A percentile compares a stretch with the other conserved stretches of the same genome.
Conservation (phyloP, 2,113 vertebrate species). For the Mustela nigripes region DNA sequence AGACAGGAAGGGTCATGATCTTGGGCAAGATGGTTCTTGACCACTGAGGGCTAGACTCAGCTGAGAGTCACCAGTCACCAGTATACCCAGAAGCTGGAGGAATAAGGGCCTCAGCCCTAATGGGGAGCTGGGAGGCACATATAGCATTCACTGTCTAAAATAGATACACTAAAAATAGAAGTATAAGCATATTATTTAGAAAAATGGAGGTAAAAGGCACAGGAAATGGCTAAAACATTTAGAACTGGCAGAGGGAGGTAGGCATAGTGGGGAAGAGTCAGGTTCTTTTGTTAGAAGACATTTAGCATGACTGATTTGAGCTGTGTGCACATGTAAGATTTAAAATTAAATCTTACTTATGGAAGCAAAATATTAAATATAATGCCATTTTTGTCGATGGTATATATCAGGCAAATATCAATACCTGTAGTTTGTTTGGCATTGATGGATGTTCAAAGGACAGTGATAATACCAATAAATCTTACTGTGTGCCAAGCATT, state of each 20-base stretch:
- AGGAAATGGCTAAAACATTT: neutral
- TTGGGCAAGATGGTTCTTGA: neutral
- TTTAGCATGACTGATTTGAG: slow-evolving; percentile 38
- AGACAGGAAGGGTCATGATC: neutral
- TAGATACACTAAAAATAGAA: neutral
- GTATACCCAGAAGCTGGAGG: neutral
- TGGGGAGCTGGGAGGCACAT: neutral
- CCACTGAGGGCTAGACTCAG: neutral
- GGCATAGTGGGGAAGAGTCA: neutral
- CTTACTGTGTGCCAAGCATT: neutral
- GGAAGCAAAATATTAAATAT: neutral
- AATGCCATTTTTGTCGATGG: neutral
- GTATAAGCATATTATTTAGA: neutral
- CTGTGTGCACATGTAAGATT: neutral
- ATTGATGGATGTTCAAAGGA: neutral
- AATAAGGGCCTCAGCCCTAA: neutral
- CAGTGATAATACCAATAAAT: neutral
- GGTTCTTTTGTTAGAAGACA: neutral
- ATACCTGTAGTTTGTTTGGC: neutral
- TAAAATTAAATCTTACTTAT: neutral
- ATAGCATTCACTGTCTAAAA: neutral
- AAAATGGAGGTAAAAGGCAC: neutral
- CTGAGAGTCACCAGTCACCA: neutral
- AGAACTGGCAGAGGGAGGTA: neutral
- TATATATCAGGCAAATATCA: neutral